These are phyloP conservation scores for Aphidoletes aphidimyza DNA, from an alignment of 2,888 invertebrate species.

Conservation along the genomic window DNA sequence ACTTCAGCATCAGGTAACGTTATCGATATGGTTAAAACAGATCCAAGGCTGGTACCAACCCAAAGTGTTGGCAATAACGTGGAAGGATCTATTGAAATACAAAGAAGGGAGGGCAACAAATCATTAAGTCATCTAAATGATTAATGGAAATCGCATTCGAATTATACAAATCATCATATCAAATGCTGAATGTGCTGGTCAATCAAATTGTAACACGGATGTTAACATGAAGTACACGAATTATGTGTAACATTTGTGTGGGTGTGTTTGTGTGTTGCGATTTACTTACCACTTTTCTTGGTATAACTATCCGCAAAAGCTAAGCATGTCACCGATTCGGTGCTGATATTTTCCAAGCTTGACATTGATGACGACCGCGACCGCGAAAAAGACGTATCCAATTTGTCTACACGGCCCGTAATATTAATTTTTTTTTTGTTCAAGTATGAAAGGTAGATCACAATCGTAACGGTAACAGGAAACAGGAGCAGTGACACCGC, in stretches of 20 bases:
- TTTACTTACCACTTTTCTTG: slow-evolving; percentile 84
- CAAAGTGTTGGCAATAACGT: slow-evolving; percentile 89
- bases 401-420: slow-evolving; percentile 88
- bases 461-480: no score
- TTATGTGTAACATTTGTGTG: not conserved
- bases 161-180: no score
- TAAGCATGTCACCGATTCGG: slow-evolving; percentile 95
- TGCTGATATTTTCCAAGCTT: slow-evolving; percentile 95
- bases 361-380: slow-evolving; percentile 98
- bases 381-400: slow-evolving; percentile 95
- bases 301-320: slow-evolving; percentile 95
- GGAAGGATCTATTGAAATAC: slow-evolving; percentile 75
- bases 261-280: no score
- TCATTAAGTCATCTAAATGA: no score
- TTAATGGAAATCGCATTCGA: no score
- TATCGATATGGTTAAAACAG: slow-evolving; percentile 92
- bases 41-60: slow-evolving; percentile 97
- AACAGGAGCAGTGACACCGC: no score
- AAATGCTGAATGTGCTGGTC: no score
- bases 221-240: not conserved
- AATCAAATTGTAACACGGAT: not conserved
- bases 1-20: slow-evolving; percentile 83
- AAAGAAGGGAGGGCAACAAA: slow-evolving; percentile 18
- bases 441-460: slow-evolving; percentile 38
- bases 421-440: slow-evolving; percentile 59